Evolutionary conservation across 1,140 invertebrate genomes (phyloP).

Genomic region (Drosophila mojavensis): DNA sequence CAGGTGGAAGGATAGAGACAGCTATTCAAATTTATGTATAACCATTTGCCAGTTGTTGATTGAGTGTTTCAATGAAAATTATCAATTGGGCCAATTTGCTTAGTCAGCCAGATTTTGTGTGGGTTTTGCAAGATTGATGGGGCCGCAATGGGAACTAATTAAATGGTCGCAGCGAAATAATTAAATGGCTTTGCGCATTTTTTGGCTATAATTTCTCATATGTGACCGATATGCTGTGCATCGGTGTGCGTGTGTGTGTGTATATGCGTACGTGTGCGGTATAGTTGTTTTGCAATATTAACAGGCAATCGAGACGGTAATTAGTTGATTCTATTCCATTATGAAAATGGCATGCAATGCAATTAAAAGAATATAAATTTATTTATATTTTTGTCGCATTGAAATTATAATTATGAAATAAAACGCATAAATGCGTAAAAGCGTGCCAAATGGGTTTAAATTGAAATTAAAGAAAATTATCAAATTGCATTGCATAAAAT

Average conservation of each 20-base stretch:
- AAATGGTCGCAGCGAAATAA: slow-evolving; percentile 38
- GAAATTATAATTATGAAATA: slow-evolving; percentile 67
- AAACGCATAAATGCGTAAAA: slow-evolving; percentile 37
- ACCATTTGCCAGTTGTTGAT: slow-evolving; percentile 73
- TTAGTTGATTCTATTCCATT: slow-evolving; percentile 58
- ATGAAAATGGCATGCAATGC: slow-evolving; percentile 69
- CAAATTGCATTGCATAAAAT: slow-evolving; percentile 60
- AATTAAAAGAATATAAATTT: slow-evolving; percentile 78
- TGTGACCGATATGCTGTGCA: slow-evolving; percentile 22
- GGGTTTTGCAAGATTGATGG: slow-evolving; percentile 24
- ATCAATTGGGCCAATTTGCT: slow-evolving; percentile 73
- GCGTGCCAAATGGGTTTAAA: slow-evolving; percentile 66
- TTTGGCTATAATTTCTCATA: slow-evolving; percentile 35
- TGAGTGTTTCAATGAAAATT: slow-evolving; percentile 79
- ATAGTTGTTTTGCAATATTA: slow-evolving; percentile 42
- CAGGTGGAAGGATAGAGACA: slow-evolving; percentile 7
- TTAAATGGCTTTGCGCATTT: slow-evolving; percentile 50
- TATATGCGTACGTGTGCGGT: not conserved
- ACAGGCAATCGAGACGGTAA: slow-evolving; percentile 47
- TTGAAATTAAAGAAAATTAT: slow-evolving; percentile 76
- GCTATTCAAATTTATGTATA: slow-evolving; percentile 65
- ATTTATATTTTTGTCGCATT: slow-evolving; percentile 49
- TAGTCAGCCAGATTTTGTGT: slow-evolving; percentile 28
- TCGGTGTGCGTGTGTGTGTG: not conserved
- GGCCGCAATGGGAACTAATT: slow-evolving; percentile 42